Conservation (phyloP, 1,140 invertebrate species). For the Zaprionus ornatus region DNA sequence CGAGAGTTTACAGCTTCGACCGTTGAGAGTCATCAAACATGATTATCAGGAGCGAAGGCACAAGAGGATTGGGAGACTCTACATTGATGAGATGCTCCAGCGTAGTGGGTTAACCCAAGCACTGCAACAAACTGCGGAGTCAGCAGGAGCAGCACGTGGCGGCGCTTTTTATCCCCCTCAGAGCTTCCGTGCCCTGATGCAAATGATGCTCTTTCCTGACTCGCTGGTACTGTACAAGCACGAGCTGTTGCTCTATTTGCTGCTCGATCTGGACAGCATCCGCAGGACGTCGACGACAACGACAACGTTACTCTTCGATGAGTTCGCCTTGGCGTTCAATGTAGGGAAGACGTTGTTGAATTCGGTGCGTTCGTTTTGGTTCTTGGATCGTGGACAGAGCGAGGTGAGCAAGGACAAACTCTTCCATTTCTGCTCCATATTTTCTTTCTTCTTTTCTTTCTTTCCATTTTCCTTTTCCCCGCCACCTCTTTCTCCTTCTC, state of each 20-base stretch:
- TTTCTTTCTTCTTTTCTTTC: no score
- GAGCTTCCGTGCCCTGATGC: slow-evolving; percentile 90
- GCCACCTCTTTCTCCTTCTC: neutral
- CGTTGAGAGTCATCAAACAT: neutral
- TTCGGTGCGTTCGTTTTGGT: slow-evolving; percentile 92
- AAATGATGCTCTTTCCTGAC: slow-evolving; percentile 89
- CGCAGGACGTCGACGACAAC: slow-evolving; percentile 86
- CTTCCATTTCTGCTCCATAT: no score
- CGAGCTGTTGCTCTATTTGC: slow-evolving; percentile 90
- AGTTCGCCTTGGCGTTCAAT: slow-evolving; percentile 88
- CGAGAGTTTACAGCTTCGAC: slow-evolving; percentile 83
- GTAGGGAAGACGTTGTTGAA: slow-evolving; percentile 86
- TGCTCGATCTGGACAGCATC: slow-evolving; percentile 87
- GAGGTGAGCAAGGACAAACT: slow-evolving; percentile 83
- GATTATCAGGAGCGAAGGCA: slow-evolving; percentile 33
- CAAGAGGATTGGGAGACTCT: slow-evolving; percentile 63
- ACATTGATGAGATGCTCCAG: slow-evolving; percentile 87
- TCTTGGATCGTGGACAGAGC: slow-evolving; percentile 92
- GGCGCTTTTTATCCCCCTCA: slow-evolving; percentile 91
- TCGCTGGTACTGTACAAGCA: slow-evolving; percentile 89
- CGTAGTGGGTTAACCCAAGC: slow-evolving; percentile 21
- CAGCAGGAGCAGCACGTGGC: slow-evolving; percentile 60
- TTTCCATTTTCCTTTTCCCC: no score
- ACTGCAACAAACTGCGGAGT: slow-evolving; percentile 61
- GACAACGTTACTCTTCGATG: slow-evolving; percentile 87